Evolutionary conservation across 2,113 vertebrate genomes (phyloP).

Genomic region (Abramis brama): DNA sequence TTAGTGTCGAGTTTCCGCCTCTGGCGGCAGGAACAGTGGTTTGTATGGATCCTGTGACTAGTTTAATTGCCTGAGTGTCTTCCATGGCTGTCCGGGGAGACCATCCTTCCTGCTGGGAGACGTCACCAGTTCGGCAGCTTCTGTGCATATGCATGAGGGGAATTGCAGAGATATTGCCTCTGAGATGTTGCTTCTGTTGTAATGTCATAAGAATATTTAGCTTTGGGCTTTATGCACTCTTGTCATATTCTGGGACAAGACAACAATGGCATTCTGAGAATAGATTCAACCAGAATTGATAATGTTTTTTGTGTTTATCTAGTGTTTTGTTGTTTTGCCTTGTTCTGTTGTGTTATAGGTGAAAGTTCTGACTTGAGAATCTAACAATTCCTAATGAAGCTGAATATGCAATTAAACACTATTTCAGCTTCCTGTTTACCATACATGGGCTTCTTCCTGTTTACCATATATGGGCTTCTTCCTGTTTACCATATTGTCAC

Average conservation of each 20-base stretch:
- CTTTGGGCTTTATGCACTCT: slow-evolving; percentile 18
- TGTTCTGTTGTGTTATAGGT: neutral
- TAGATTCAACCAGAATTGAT: neutral
- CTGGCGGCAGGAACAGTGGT: neutral
- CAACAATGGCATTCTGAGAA: slow-evolving; percentile 2
- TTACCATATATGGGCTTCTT: too few species aligned
- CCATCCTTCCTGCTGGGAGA: slow-evolving; percentile 41
- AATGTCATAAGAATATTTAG: slow-evolving; percentile 40
- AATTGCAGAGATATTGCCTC: neutral
- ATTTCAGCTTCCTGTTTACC: neutral
- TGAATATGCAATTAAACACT: neutral
- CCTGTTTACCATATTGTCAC: neutral
- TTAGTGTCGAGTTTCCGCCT: slow-evolving; percentile 22
- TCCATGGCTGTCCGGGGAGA: neutral
- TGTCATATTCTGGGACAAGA: slow-evolving; percentile 19
- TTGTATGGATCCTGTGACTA: slow-evolving; percentile 44
- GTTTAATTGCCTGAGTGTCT: slow-evolving; percentile 43
- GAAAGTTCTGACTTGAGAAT: neutral
- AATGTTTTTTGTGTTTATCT: neutral
- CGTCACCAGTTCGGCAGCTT: slow-evolving; percentile 26
- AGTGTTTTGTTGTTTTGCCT: neutral
- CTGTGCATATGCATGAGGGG: slow-evolving; percentile 46
- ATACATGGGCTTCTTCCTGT: neutral
- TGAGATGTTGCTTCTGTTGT: slow-evolving; percentile 17
- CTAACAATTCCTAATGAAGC: neutral